These are phyloP conservation scores for Dolomedes plantarius DNA, from an alignment of 2,888 invertebrate species.

Conservation along the genomic window DNA sequence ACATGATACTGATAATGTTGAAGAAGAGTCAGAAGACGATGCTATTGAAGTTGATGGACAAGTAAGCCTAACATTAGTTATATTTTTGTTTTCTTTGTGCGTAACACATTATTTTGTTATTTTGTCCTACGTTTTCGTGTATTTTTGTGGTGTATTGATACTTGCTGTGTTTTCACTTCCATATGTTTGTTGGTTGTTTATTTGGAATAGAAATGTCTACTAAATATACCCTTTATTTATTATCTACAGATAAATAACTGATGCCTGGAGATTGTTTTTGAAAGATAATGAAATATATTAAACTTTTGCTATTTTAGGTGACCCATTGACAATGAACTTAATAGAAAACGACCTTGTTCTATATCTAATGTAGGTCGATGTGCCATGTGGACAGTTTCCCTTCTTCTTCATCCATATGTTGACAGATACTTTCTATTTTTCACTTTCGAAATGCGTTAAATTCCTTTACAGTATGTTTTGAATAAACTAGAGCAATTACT, in stretches of 20 bases:
- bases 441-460: background rate
- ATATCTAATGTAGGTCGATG: conserved; percentile 47
- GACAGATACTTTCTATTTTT: background rate
- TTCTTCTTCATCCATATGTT: background rate
- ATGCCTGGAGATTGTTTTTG: no score
- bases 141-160: no score
- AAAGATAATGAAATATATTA: no score
- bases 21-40: conserved; percentile 76
- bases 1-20: conserved; percentile 78
- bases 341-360: conserved; percentile 38
- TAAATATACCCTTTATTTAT: no score
- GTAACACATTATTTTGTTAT: conserved; percentile 24
- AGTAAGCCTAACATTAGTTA: conserved; percentile 69
- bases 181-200: no score
- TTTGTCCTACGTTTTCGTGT: no score
- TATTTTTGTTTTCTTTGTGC: no score
- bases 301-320: background rate
- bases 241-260: no score
- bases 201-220: no score
- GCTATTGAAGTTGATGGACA: conserved; percentile 76
- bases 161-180: no score
- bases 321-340: background rate
- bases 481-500: no score
- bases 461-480: no score
- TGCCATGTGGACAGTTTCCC: background rate